phyloP scores from a whole-genome alignment of 1,140 invertebrate species.

The Hylaeus anthracinus region DNA sequence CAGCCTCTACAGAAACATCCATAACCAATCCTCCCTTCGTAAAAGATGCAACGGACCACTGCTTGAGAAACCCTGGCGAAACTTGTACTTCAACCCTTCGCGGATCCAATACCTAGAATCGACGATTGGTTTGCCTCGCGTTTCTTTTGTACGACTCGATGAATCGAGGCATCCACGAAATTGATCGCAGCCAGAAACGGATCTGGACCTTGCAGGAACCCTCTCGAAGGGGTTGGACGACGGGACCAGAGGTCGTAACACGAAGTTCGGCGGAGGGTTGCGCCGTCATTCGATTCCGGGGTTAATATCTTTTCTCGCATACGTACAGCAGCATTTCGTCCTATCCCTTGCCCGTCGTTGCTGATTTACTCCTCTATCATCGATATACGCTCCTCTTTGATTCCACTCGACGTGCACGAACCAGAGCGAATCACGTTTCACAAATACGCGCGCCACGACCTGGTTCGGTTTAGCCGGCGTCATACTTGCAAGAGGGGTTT shows the following conservation, averaged over 20 bases:
- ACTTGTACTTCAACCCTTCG: not conserved
- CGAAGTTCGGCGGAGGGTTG: not conserved
- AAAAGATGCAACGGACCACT: too few relatives aligned
- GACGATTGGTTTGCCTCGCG: not conserved
- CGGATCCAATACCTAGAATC: not conserved
- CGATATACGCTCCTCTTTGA: conserved; percentile 30
- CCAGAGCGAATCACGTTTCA: conserved; percentile 42
- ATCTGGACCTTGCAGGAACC: not conserved
- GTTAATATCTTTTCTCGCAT: conserved; percentile 42
- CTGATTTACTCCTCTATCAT: conserved; percentile 12
- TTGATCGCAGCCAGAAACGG: not conserved
- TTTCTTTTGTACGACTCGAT: not conserved
- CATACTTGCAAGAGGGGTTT: not conserved
- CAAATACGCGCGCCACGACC: conserved; percentile 24
- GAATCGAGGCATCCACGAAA: not conserved
- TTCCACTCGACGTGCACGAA: conserved; percentile 26
- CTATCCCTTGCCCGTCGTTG: not conserved
- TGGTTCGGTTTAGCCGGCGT: conserved; percentile 13
- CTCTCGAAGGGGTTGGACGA: not conserved
- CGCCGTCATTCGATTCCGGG: conserved; percentile 28
- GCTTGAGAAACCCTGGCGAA: too few relatives aligned
- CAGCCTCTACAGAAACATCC: too few relatives aligned
- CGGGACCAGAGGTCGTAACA: too few relatives aligned
- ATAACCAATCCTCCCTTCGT: too few relatives aligned
- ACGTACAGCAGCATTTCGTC: conserved; percentile 23